Evolutionary conservation across 2,113 vertebrate species (phyloP).

Genomic region (Chrysochloris asiatica): DNA sequence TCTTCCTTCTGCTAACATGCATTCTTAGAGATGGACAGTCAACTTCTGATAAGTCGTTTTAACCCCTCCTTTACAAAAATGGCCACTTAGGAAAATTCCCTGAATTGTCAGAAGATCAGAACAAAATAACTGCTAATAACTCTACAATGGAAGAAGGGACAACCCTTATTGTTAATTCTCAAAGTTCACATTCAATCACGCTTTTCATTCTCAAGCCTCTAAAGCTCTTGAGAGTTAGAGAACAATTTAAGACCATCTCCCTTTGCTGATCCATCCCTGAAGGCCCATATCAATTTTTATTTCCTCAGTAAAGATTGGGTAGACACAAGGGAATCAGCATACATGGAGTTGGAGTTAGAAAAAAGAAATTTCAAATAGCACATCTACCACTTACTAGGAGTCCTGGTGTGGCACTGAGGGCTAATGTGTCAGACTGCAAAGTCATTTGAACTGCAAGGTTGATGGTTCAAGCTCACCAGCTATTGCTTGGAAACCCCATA

Average conservation of each 20-base stretch:
- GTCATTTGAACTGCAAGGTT: too few relatives aligned
- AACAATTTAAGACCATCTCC: constrained; percentile 64
- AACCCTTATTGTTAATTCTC: constrained; percentile 55
- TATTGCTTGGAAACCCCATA: too few relatives aligned
- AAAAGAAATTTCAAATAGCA: not conserved
- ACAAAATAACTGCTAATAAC: constrained; percentile 58
- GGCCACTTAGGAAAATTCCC: constrained; percentile 24
- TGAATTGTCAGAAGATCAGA: constrained; percentile 65
- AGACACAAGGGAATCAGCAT: not conserved
- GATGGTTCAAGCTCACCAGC: too few relatives aligned
- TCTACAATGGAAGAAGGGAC: constrained; percentile 29
- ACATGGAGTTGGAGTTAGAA: not conserved
- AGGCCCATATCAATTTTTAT: not conserved
- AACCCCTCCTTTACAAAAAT: constrained; percentile 69
- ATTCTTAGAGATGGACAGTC: constrained; percentile 33
- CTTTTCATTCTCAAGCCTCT: constrained; percentile 65
- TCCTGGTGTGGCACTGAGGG: too few relatives aligned
- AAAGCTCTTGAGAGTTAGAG: constrained; percentile 44
- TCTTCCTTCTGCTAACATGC: constrained; percentile 62
- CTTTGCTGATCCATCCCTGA: constrained; percentile 3
- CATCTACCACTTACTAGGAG: not conserved
- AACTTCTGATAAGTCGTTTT: constrained; percentile 60
- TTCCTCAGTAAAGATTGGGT: not conserved
- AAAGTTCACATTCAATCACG: constrained; percentile 53
- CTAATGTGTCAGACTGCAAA: too few relatives aligned